Percentiles rank a stretch among this genome's conserved stretches.
phyloP scores from a whole-genome alignment of 2,888 invertebrate genomes.

The Chymomyza fuscimana region DNA sequence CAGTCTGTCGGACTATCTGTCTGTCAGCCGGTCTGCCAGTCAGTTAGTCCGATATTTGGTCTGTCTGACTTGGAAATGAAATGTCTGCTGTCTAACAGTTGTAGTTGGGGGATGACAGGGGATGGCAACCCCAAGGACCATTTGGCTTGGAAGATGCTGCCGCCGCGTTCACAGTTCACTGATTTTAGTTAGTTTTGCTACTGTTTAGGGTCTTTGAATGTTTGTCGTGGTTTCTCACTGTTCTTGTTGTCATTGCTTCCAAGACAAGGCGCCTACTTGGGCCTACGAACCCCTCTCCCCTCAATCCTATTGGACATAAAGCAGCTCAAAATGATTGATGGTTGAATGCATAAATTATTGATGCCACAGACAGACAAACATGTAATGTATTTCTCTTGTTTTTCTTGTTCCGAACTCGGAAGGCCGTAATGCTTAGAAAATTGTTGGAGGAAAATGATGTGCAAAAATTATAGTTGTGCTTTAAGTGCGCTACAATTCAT shows the following conservation, averaged over 20 bases:
- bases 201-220: conserved; percentile 11
- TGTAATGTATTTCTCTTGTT: background rate
- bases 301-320: conserved; percentile 46
- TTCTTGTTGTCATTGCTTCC: conserved; percentile 42
- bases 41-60: background rate
- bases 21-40: background rate
- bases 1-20: background rate
- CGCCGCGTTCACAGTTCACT: conserved; percentile 58
- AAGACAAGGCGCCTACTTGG: conserved; percentile 4
- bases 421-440: conserved; percentile 35
- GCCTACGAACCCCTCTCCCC: background rate
- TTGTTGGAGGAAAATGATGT: conserved; percentile 51
- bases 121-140: conserved; percentile 46
- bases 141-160: conserved; percentile 35
- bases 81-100: conserved; percentile 44
- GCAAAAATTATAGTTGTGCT: conserved; percentile 53
- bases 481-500: conserved; percentile 21
- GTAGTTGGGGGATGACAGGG: background rate
- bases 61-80: conserved; percentile 45
- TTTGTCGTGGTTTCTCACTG: background rate
- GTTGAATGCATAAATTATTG: conserved; percentile 74
- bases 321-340: conserved; percentile 74
- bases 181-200: conserved; percentile 63
- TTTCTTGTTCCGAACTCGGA: background rate
- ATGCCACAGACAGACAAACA: conserved; percentile 56